phyloP scores from a whole-genome alignment of 2,797 vertebrate species.

The Ceyx erithaca region DNA sequence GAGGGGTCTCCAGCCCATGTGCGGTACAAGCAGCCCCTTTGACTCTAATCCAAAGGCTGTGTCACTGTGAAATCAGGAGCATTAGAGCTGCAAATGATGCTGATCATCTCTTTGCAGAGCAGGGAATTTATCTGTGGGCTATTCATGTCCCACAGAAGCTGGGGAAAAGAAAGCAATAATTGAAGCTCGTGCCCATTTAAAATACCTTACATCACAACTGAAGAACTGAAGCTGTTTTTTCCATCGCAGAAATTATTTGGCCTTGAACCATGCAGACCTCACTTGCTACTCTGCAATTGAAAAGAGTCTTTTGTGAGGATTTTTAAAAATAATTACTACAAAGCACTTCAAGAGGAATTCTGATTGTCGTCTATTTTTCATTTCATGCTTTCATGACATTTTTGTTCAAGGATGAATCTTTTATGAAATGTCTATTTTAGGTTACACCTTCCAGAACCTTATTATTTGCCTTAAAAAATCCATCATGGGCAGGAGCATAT shows the following conservation, averaged over 20 bases:
- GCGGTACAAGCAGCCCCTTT: neutral
- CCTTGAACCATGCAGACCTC: constrained; percentile 58
- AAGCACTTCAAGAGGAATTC: constrained; percentile 71
- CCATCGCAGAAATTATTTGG: constrained; percentile 64
- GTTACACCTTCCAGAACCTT: constrained; percentile 71
- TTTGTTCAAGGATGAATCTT: constrained; percentile 73
- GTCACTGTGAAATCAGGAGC: neutral
- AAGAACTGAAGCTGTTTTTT: constrained; percentile 60
- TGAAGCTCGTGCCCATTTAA: constrained; percentile 49
- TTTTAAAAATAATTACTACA: constrained; percentile 70
- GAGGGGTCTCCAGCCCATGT: neutral
- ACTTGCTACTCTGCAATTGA: constrained; percentile 68
- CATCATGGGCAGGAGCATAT: constrained; percentile 35
- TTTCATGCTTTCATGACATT: constrained; percentile 70
- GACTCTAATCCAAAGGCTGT: neutral
- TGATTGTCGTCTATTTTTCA: constrained; percentile 62
- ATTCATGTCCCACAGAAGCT: constrained; percentile 39
- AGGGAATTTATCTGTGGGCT: constrained; percentile 22
- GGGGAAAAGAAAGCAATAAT: constrained; percentile 34
- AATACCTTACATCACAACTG: constrained; percentile 47
- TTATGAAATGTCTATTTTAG: constrained; percentile 76
- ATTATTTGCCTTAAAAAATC: constrained; percentile 68
- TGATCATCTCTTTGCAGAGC: constrained; percentile 15
- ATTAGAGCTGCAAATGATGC: neutral
- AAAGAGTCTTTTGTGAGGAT: constrained; percentile 65